A percentile compares a stretch with the other conserved stretches of the same genome.
phyloP scores from a whole-genome alignment of 2,888 invertebrate genomes.

The Ellobium chinense region DNA sequence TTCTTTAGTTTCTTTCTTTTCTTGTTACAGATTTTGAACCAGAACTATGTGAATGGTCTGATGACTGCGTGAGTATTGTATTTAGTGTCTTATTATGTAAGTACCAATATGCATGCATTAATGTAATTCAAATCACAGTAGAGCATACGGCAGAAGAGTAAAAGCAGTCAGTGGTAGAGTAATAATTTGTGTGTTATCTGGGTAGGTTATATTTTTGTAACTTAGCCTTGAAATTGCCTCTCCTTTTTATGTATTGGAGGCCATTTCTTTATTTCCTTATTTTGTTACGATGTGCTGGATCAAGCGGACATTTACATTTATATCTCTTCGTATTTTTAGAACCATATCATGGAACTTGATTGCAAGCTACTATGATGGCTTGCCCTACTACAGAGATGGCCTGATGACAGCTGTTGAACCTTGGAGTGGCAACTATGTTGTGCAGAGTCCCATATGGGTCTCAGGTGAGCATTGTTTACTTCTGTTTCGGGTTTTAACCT shows the following conservation, averaged over 20 bases:
- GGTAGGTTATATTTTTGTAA: too few relatives aligned
- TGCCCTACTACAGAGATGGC: constrained; percentile 75
- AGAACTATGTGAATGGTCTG: constrained; percentile 78
- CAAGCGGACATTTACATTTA: too few relatives aligned
- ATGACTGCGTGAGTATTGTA: constrained; percentile 75
- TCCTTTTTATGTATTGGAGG: neutral
- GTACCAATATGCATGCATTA: too few relatives aligned
- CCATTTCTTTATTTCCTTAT: neutral
- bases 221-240: too few relatives aligned
- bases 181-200: too few relatives aligned
- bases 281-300: too few relatives aligned
- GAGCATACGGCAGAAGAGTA: too few relatives aligned
- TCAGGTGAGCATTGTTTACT: constrained; percentile 72
- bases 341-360: constrained; percentile 79
- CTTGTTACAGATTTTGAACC: constrained; percentile 74
- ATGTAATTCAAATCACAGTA: too few relatives aligned
- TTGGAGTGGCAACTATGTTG: constrained; percentile 77
- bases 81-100: neutral
- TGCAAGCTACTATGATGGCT: constrained; percentile 74
- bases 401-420: constrained; percentile 78
- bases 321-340: constrained; percentile 56
- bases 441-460: constrained; percentile 78
- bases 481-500: too few relatives aligned
- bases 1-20: neutral
- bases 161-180: too few relatives aligned